Base-by-base conservation (phyloP, 2,113 vertebrate genomes). In the Pogonocichla stellata region DNA sequence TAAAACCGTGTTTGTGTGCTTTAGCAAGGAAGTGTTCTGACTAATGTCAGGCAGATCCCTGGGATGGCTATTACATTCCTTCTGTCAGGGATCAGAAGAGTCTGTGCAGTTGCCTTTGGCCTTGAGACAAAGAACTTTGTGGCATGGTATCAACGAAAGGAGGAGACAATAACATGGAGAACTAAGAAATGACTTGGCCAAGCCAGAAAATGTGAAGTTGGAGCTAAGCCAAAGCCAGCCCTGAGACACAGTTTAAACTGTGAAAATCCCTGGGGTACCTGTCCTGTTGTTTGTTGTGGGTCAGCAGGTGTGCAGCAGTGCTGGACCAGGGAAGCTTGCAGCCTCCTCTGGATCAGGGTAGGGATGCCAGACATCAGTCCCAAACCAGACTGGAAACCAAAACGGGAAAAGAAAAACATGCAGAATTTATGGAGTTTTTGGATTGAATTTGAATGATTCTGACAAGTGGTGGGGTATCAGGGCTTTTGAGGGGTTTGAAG, bases 101-200 rank as follows among this genome's bases (percentile, higher is more conserved):
- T 65, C 67, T 75, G 14, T 53, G 36, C 25, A 84, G 88, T 96
- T 97, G 92, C 91, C 82, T 97, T 97, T 98, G 97, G 97, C 86
- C 84, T 29, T 33, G 50, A 83, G 85, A 96, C 93, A 97, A 95
- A 88, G 91, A 89, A 72, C 48, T 65, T 60, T 84, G 85, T 94
- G 89, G 71, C 85, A 64, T 24, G 28, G 18, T 93, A 78, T 92
- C 84, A 96, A 90, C 80, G 78, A 86, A 93, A 90, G 43, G 51
- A 66, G 80, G 58, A 91, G 47, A 47, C 56, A 87, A 86, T 90
- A 97, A 94, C 61, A 97, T 86, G 83, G 91, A 92, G 93, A 95
- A 73, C 0, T 9, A 92, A 45, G 48, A 93, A 77, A 42, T 70
- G 1, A 51, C 74, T 72, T 43, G 75, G 57, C 64, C 73, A 90